A percentile compares a stretch with the other conserved stretches of the same genome.
Evolutionary conservation across 2,113 vertebrate species (phyloP).

Genomic region (Pygoscelis adeliae): DNA sequence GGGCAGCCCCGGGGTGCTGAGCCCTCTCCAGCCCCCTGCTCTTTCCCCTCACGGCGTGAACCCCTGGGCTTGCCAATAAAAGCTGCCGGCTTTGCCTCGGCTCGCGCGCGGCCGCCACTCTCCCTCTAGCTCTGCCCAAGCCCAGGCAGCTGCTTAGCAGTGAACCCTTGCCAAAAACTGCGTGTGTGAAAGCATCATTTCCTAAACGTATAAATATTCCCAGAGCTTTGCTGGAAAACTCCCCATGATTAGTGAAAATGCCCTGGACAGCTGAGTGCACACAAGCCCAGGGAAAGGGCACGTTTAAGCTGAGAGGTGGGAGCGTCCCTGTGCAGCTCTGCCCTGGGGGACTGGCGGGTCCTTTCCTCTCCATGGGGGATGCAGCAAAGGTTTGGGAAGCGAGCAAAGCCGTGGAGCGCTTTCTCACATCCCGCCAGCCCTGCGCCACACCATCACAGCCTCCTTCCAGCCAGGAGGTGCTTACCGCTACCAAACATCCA

Average conservation of each 20-base stretch:
- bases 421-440: accelerated
- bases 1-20: accelerated
- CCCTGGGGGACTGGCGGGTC: background rate
- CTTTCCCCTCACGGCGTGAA: background rate
- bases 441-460: background rate
- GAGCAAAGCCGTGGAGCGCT: background rate
- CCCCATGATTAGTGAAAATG: slow-evolving; percentile 30
- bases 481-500: background rate
- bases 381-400: background rate
- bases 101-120: background rate
- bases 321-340: background rate
- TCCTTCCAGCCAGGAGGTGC: background rate
- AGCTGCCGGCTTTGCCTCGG: background rate
- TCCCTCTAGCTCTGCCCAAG: slow-evolving; percentile 41
- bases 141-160: slow-evolving; percentile 54
- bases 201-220: slow-evolving; percentile 66
- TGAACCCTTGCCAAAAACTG: slow-evolving; percentile 57
- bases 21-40: background rate
- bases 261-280: background rate
- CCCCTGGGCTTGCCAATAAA: slow-evolving; percentile 46
- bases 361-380: background rate
- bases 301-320: background rate
- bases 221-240: slow-evolving; percentile 56
- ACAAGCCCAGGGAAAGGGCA: background rate
- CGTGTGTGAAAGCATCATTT: slow-evolving; percentile 58